Evolutionary conservation across 2,888 invertebrate genomes (phyloP).

Genomic region (Acrobasis consociella): DNA sequence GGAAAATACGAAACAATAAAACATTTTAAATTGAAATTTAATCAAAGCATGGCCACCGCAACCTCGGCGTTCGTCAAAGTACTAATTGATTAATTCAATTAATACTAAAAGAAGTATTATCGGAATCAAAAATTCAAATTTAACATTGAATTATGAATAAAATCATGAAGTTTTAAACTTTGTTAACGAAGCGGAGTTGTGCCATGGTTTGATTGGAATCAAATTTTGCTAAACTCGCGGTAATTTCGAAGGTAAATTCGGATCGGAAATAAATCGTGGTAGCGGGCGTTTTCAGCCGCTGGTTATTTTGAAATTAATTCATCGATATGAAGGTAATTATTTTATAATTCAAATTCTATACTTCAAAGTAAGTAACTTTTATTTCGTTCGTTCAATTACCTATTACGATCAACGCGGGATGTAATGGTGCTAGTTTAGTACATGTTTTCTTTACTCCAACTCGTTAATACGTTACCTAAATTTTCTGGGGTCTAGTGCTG

Average conservation of each 20-base stretch:
- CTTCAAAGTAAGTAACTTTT: no score
- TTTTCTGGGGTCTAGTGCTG: no score
- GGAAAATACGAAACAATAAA: not conserved
- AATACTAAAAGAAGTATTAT: constrained; percentile 27
- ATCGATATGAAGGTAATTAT: no score
- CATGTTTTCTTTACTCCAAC: not conserved
- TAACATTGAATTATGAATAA: constrained; percentile 31
- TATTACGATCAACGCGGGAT: no score
- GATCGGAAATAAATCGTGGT: constrained; percentile 7
- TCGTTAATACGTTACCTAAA: no score
- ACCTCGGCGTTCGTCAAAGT: constrained; percentile 14
- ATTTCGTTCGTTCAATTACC: no score
- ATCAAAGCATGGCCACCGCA: constrained; percentile 9
- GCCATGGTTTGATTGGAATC: constrained; percentile 33
- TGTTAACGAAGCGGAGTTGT: constrained; percentile 34
- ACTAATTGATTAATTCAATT: constrained; percentile 26
- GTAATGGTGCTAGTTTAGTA: no score
- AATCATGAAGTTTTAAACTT: constrained; percentile 34
- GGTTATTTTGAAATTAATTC: not conserved
- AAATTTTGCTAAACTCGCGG: constrained; percentile 30
- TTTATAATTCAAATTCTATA: no score
- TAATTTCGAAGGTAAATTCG: constrained; percentile 23
- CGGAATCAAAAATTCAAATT: constrained; percentile 38
- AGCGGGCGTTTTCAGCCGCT: not conserved
- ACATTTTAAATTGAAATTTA: not conserved